Conservation (phyloP, 1,140 invertebrate species). For the Limonius californicus region DNA sequence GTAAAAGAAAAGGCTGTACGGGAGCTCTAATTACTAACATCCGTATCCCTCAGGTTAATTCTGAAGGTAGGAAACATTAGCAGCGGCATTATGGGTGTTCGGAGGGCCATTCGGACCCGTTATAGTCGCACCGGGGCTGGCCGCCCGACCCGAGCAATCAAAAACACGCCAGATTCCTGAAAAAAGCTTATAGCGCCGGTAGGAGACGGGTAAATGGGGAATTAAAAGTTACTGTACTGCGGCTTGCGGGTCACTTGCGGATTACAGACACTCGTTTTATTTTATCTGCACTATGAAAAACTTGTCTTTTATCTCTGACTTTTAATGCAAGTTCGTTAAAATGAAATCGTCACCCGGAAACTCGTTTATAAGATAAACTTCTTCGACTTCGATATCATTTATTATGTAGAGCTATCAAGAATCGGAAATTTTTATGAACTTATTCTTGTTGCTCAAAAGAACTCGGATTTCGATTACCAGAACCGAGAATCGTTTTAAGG, state of each 20-base stretch:
- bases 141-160: slow-evolving; percentile 40
- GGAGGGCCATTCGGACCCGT: slow-evolving; percentile 37
- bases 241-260: slow-evolving; percentile 27
- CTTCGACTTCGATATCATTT: no score
- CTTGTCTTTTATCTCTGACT: slow-evolving; percentile 3
- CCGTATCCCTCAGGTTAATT: slow-evolving; percentile 40
- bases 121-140: slow-evolving; percentile 36
- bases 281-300: slow-evolving; percentile 9
- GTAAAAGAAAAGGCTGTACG: slow-evolving; percentile 27
- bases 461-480: no score
- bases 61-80: slow-evolving; percentile 43
- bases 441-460: no score
- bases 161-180: slow-evolving; percentile 38
- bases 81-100: slow-evolving; percentile 40
- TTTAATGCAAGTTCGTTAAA: not conserved
- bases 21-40: slow-evolving; percentile 38
- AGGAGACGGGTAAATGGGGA: slow-evolving; percentile 36
- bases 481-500: no score
- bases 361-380: not conserved
- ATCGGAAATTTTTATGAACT: no score
- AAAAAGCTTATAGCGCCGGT: slow-evolving; percentile 35
- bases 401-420: no score
- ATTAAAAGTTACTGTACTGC: slow-evolving; percentile 38
- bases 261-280: slow-evolving; percentile 8
- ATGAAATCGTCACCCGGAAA: not conserved